Evolutionary conservation across 2,797 vertebrate species (phyloP).

Genomic region (Epinephelus malabaricus): DNA sequence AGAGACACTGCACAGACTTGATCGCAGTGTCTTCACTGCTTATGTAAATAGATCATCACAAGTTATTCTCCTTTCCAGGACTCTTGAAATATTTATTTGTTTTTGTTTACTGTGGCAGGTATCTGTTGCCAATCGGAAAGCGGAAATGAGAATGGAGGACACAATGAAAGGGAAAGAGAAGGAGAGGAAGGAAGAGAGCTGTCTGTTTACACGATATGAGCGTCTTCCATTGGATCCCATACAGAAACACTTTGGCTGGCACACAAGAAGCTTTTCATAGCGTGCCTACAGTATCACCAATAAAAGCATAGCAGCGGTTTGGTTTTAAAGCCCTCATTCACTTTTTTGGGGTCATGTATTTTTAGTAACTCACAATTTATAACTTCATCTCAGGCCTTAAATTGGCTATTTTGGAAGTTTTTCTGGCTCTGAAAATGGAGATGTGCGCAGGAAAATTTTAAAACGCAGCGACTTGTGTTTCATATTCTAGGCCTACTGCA

Average conservation of each 20-base stretch:
- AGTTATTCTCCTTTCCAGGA: background rate
- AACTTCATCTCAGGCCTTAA: conserved; percentile 16
- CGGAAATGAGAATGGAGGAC: conserved; percentile 1
- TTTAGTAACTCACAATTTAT: conserved; percentile 19
- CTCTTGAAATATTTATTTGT: conserved; percentile 14
- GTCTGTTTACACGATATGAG: background rate
- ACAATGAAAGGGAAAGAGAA: background rate
- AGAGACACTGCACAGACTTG: background rate
- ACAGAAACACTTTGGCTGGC: conserved; percentile 23
- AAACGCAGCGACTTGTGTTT: conserved; percentile 20
- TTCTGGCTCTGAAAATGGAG: background rate
- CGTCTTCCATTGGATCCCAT: background rate
- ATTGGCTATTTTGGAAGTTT: conserved; percentile 14
- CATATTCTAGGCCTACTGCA: background rate
- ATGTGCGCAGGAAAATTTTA: background rate
- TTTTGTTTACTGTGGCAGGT: background rate
- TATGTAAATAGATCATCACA: background rate
- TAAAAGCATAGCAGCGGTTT: background rate
- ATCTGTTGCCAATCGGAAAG: background rate
- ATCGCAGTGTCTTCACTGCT: background rate
- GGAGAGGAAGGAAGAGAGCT: background rate
- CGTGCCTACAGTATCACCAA: conserved; percentile 1
- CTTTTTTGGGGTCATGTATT: conserved; percentile 29
- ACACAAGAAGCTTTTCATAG: background rate
- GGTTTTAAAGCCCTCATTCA: conserved; percentile 1